Conservation (phyloP, 2,797 vertebrate species). For the Enteromius afrohamiltoni region DNA sequence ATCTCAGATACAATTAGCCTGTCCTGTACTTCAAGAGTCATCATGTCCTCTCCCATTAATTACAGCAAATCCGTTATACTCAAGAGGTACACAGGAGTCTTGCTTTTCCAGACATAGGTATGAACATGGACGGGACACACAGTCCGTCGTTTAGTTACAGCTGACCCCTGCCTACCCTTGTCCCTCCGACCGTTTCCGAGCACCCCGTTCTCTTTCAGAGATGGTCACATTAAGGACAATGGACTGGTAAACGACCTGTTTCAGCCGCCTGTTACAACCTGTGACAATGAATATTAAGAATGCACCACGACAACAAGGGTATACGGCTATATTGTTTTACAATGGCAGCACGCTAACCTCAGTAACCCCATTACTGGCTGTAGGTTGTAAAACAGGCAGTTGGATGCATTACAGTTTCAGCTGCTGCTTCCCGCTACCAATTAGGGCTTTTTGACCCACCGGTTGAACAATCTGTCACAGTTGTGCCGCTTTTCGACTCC, state of each 20-base stretch:
- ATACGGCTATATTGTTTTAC: conserved; percentile 73
- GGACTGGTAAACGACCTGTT: conserved; percentile 65
- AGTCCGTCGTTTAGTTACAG: conserved; percentile 69
- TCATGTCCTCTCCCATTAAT: conserved; percentile 72
- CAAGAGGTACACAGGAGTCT: conserved; percentile 48
- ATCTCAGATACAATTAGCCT: conserved; percentile 75
- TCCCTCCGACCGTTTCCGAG: conserved; percentile 46
- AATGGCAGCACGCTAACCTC: conserved; percentile 68
- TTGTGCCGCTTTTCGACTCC: conserved; percentile 53
- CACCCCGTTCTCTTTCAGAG: conserved; percentile 42
- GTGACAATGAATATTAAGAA: conserved; percentile 75
- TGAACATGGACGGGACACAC: conserved; percentile 55
- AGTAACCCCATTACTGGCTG: conserved; percentile 66
- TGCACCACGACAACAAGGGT: conserved; percentile 69
- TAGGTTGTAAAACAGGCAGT: conserved; percentile 69
- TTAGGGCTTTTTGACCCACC: conserved; percentile 71
- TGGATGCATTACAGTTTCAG: conserved; percentile 62
- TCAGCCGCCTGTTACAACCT: conserved; percentile 64
- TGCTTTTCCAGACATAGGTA: conserved; percentile 51
- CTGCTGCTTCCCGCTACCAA: conserved; percentile 69
- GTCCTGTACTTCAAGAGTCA: conserved; percentile 64
- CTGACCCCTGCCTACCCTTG: conserved; percentile 50
- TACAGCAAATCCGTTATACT: conserved; percentile 72
- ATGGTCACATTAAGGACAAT: conserved; percentile 56
- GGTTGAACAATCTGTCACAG: conserved; percentile 67